phyloP scores from a whole-genome alignment of 2,113 vertebrate genomes.

The Pygoscelis antarcticus region DNA sequence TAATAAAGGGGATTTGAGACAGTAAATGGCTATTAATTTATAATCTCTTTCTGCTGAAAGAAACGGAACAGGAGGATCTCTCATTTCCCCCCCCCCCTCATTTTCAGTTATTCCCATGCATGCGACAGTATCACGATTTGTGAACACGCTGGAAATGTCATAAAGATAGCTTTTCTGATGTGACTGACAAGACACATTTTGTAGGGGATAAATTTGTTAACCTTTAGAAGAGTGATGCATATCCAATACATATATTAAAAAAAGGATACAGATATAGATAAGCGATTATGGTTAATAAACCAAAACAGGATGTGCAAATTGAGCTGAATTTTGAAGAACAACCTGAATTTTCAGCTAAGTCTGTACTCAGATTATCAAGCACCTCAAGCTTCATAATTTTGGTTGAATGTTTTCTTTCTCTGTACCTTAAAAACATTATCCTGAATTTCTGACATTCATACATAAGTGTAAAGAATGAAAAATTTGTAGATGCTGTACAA shows the following conservation, averaged over 20 bases:
- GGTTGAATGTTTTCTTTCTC: background rate
- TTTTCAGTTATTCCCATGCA: background rate
- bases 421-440: background rate
- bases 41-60: background rate
- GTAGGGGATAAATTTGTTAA: background rate
- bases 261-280: background rate
- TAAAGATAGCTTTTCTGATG: background rate
- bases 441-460: background rate
- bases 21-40: constrained; percentile 7
- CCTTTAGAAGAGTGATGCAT: background rate
- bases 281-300: background rate
- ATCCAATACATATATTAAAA: background rate
- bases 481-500: background rate
- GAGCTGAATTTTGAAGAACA: background rate
- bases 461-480: background rate
- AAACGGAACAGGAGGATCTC: background rate
- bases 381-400: background rate
- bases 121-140: background rate
- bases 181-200: background rate
- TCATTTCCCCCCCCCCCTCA: fast-evolving
- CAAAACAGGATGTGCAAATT: background rate
- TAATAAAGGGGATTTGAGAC: background rate
- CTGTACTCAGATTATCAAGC: background rate
- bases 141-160: background rate
- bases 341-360: background rate